Conservation (phyloP, 2,113 vertebrate species). For the Glaucomys volans region DNA sequence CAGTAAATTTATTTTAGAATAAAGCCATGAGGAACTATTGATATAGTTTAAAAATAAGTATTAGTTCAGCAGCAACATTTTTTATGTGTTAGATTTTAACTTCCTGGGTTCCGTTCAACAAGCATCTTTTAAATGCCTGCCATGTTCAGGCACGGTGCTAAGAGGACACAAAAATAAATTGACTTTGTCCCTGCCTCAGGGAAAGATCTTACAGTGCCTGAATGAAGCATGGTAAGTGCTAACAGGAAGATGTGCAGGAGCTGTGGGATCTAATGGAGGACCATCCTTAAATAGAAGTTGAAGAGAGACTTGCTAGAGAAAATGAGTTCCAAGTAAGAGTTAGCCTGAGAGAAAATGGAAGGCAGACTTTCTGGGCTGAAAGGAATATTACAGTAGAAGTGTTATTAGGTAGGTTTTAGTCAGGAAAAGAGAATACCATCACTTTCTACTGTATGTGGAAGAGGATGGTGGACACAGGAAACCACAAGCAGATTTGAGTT, state of each 20-base stretch:
- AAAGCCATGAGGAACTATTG: background rate
- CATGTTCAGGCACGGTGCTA: background rate
- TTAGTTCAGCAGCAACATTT: background rate
- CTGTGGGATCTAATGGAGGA: background rate
- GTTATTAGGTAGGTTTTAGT: background rate
- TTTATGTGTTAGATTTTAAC: background rate
- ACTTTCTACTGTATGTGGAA: background rate
- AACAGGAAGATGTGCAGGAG: background rate
- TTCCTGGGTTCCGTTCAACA: background rate
- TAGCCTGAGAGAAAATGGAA: background rate
- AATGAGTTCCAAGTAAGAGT: background rate
- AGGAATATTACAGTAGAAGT: background rate
- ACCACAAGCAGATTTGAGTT: background rate
- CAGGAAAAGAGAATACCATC: background rate
- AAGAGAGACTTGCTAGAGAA: background rate
- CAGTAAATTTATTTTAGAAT: constrained; percentile 44
- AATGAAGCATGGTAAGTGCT: background rate
- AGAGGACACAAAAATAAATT: background rate
- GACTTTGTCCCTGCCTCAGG: background rate
- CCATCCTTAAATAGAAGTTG: background rate
- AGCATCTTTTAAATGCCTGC: background rate
- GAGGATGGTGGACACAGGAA: background rate
- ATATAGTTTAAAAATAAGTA: constrained; percentile 34
- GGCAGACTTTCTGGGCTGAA: background rate
- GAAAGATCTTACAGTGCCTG: background rate